Evolutionary conservation across 2,113 vertebrate genomes (phyloP).

Genomic region (Penelope pileata): DNA sequence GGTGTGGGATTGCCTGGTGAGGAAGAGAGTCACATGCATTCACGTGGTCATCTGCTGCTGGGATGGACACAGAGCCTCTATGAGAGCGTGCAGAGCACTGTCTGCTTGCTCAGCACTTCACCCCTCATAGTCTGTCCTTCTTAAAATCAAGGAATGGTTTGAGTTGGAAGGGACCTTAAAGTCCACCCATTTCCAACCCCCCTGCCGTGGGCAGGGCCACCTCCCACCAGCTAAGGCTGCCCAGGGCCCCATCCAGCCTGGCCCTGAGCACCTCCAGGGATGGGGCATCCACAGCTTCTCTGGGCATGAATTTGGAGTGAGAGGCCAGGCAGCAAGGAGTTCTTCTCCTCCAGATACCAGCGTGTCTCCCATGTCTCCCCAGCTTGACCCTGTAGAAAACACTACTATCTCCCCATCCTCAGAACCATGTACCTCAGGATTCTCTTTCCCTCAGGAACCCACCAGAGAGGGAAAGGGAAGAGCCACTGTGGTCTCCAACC

Average conservation of each 20-base stretch:
- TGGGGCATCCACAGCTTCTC: no score
- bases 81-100: not conserved
- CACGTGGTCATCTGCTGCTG: not conserved
- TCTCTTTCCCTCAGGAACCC: not conserved
- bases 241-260: no score
- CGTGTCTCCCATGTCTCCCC: not conserved
- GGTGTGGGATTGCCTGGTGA: not conserved
- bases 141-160: not conserved
- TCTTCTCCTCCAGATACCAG: not conserved
- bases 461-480: not conserved
- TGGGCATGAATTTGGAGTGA: not conserved
- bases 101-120: not conserved
- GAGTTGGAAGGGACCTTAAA: no score
- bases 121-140: not conserved
- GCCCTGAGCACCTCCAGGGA: no score
- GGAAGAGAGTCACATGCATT: not conserved
- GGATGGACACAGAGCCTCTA: not conserved
- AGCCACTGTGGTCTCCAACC: not conserved
- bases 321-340: not conserved
- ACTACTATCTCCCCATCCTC: not conserved
- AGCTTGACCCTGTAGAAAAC: not conserved
- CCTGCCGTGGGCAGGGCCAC: no score
- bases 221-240: no score
- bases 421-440: not conserved
- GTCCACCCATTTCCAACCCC: no score